phyloP scores from a whole-genome alignment of 1,140 invertebrate genomes.

The Drosophila bifasciata region DNA sequence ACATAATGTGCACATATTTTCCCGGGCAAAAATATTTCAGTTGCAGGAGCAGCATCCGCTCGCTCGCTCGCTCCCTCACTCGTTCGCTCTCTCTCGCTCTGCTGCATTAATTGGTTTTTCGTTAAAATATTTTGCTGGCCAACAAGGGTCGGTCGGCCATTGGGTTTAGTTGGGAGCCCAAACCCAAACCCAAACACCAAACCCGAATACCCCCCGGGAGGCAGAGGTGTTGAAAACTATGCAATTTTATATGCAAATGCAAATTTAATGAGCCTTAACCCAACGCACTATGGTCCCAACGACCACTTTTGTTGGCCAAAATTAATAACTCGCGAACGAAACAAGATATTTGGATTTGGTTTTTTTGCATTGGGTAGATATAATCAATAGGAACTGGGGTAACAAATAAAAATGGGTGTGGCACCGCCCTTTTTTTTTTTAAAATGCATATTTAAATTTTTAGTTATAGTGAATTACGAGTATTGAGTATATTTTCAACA shows the following conservation, averaged over 20 bases:
- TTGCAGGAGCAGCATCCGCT: constrained; percentile 34
- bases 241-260: constrained; percentile 71
- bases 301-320: no score
- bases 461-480: no score
- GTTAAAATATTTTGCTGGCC: constrained; percentile 37
- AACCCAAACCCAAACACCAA: background rate
- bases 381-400: no score
- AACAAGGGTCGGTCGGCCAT: background rate
- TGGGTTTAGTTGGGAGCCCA: background rate
- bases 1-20: constrained; percentile 17
- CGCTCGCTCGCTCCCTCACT: constrained; percentile 1
- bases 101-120: constrained; percentile 72
- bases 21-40: constrained; percentile 29
- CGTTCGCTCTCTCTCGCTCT: constrained; percentile 10
- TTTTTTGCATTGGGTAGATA: no score
- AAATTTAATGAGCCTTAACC: constrained; percentile 79
- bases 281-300: no score
- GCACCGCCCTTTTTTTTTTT: no score
- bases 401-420: no score
- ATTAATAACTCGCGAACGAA: no score
- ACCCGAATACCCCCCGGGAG: background rate
- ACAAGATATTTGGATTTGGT: no score
- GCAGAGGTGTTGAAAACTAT: constrained; percentile 63
- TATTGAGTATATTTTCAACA: no score
- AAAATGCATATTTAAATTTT: no score